Base-by-base conservation (phyloP, 2,113 vertebrate genomes). In the Labeo rohita region DNA sequence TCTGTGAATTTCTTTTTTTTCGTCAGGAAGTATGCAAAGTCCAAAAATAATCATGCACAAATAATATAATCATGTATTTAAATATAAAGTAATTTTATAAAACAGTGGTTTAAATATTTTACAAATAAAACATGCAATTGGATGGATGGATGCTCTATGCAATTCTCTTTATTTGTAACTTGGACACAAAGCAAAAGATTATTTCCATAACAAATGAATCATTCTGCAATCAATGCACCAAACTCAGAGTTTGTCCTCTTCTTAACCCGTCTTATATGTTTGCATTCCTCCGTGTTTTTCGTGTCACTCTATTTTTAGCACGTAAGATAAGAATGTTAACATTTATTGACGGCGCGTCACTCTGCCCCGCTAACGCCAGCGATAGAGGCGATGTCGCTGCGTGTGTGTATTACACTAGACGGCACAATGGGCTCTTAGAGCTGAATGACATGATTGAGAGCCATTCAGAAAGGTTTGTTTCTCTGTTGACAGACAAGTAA, bases 381-480 rank as follows among this genome's bases (percentile, higher is more conserved):
- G 94, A 87, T 87, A 84, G 90, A 87, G 89, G 93, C 89, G 95
- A 95, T 93, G 93, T 94, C 94, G 78, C 94, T 65, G 83, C 43
- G 78, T 70, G 87, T 43, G 16, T 83, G 87, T 86, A 88, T 83
- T 90, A 83, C 81, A 80, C 39, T 83, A 91, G 90, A 21, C 59
- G 45, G 39, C 89, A 96, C 95, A 96, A 96, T 91, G 86, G 92
- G 36, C 43, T 83, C 90, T 91, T 91, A 95, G 93, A 87, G 78
- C 84, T 94, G 91, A 95, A 94, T 93, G 92, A 74, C 89, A 92
- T 93, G 90, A 94, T 94, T 95, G 93, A 94, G 82, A 89, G 78
- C 87, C 84, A 89, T 91, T 93, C 89, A 94, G 91, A 90, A 94
- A 90, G 92, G 88, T 85, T 91, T 90, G 90, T 90, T 90, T 92